Conservation (phyloP, 2,888 invertebrate species). For the Heliconius aoede region DNA sequence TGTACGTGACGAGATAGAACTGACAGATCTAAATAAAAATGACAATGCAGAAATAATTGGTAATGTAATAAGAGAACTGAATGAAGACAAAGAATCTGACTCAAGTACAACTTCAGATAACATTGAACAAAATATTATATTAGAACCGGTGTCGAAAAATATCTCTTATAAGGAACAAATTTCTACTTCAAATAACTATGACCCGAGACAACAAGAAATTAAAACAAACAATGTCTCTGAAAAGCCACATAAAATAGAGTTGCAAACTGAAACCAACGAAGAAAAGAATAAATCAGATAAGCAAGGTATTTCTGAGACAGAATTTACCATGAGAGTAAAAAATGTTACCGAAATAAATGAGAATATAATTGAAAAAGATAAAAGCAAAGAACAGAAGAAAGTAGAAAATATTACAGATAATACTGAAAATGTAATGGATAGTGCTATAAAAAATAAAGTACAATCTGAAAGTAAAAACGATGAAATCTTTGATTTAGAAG, state of each 20-base stretch:
- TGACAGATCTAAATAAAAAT: background rate
- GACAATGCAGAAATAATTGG: background rate
- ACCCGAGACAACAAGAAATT: background rate
- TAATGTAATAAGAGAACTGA: background rate
- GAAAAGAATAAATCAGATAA: conserved; percentile 1
- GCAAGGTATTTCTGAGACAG: background rate
- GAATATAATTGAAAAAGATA: background rate
- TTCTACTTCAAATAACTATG: background rate
- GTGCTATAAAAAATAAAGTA: background rate
- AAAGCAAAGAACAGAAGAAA: conserved; percentile 29
- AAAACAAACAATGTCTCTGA: background rate
- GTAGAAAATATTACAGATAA: conserved; percentile 15
- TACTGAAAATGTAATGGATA: background rate
- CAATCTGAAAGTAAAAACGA: conserved; percentile 14
- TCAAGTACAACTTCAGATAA: background rate
- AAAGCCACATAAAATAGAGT: background rate
- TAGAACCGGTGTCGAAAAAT: background rate
- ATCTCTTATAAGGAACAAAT: background rate
- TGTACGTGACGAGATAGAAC: background rate
- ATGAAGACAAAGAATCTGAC: background rate
- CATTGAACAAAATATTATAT: background rate
- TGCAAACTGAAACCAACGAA: background rate
- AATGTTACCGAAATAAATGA: conserved; percentile 23
- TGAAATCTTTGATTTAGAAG: conserved; percentile 2
- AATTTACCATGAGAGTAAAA: conserved; percentile 19